phyloP scores from a whole-genome alignment of 2,113 vertebrate genomes.

The Pelusios castaneus region DNA sequence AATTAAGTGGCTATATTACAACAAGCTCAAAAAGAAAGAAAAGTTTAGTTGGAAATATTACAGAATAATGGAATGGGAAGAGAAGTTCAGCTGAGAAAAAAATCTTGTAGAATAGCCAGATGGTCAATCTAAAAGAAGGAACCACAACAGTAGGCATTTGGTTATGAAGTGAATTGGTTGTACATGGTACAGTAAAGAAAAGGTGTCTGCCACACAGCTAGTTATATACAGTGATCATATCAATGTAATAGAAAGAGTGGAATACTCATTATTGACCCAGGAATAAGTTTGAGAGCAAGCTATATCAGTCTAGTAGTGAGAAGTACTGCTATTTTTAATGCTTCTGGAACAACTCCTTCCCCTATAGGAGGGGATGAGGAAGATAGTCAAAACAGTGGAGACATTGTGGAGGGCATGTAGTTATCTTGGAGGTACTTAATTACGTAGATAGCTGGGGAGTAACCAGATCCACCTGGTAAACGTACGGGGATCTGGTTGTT shows the following conservation, averaged over 20 bases:
- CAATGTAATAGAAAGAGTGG: fast-evolving
- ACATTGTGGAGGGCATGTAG: background rate
- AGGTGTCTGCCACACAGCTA: background rate
- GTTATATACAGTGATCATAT: background rate
- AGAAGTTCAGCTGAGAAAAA: fast-evolving
- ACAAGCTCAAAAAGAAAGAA: fast-evolving
- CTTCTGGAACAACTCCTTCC: background rate
- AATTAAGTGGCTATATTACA: background rate
- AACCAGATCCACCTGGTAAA: slow-evolving; percentile 61
- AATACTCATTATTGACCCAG: background rate
- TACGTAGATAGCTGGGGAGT: slow-evolving; percentile 57
- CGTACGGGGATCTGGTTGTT: slow-evolving; percentile 48
- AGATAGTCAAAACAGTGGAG: slow-evolving; percentile 34
- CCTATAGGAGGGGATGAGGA: background rate
- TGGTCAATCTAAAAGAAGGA: fast-evolving
- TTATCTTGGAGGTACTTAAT: slow-evolving; percentile 60
- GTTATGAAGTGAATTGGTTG: background rate
- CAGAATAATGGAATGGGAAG: background rate
- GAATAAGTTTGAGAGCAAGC: background rate
- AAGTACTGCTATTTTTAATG: background rate
- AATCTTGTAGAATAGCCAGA: background rate
- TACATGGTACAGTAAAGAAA: fast-evolving
- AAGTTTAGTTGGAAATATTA: background rate
- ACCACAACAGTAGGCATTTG: background rate
- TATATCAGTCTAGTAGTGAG: background rate